Conservation (phyloP, 2,113 vertebrate genomes). For the Melanerpes formicivorus region DNA sequence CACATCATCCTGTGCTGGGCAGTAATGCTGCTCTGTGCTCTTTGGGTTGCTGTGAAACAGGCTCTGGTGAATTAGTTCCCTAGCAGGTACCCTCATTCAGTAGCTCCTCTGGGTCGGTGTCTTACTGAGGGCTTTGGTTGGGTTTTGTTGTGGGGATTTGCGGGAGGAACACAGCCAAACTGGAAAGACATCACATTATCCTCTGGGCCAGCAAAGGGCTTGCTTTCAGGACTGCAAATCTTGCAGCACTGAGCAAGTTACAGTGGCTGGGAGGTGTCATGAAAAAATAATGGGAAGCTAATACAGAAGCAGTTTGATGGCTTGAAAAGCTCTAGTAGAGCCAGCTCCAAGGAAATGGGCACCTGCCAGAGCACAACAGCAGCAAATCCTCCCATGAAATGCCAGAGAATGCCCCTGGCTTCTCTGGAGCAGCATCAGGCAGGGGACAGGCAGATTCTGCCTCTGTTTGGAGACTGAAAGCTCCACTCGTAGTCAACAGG, state of each 20-base stretch:
- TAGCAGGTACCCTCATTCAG: constrained; percentile 22
- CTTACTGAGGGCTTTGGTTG: not conserved
- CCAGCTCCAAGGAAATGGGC: constrained; percentile 41
- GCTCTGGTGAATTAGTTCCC: constrained; percentile 18
- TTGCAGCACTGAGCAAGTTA: constrained; percentile 41
- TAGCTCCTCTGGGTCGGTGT: not conserved
- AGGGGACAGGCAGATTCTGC: not conserved
- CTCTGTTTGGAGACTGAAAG: not conserved
- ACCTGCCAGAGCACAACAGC: constrained; percentile 21
- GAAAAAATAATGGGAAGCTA: constrained; percentile 70
- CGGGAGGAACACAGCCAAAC: constrained; percentile 21
- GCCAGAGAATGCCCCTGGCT: not conserved
- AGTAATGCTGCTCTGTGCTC: not conserved
- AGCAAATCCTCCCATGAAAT: not conserved
- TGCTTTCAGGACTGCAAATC: constrained; percentile 67
- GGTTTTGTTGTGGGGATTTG: not conserved
- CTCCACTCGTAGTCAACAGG: not conserved
- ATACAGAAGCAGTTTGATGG: constrained; percentile 59
- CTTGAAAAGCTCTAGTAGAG: constrained; percentile 53
- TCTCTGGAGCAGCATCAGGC: not conserved
- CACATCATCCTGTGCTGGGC: not conserved
- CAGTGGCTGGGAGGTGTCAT: constrained; percentile 51
- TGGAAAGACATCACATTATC: constrained; percentile 27
- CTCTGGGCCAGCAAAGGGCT: constrained; percentile 18
- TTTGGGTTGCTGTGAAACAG: constrained; percentile 23